Evolutionary conservation across 2,888 invertebrate genomes (phyloP).

Genomic region (Eilema depressum): DNA sequence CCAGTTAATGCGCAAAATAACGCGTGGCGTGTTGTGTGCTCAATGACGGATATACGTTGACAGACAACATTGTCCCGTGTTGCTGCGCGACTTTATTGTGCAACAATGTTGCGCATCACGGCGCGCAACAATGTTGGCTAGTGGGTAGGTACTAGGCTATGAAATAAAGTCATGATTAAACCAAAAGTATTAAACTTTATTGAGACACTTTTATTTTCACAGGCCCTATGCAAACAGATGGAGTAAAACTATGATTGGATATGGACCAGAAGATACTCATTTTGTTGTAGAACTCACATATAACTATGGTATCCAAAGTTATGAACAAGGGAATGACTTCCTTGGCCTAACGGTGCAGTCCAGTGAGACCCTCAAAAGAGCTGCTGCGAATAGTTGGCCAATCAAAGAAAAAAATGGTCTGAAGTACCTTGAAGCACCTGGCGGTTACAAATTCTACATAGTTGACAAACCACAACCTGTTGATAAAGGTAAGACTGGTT

Average conservation of each 20-base stretch:
- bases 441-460: conserved; percentile 96
- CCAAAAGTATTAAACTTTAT: no score
- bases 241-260: conserved; percentile 99
- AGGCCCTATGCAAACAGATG: conserved; percentile 99
- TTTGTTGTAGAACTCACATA: conserved; percentile 99
- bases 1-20: no score
- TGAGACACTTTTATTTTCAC: conserved; percentile 48
- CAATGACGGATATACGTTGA: no score
- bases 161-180: no score
- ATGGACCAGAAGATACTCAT: conserved; percentile 97
- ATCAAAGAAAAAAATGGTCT: conserved; percentile 88
- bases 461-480: conserved; percentile 90
- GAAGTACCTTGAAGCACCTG: conserved; percentile 93
- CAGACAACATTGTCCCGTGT: no score
- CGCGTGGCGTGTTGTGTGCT: no score
- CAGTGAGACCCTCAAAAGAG: conserved; percentile 91
- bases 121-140: no score
- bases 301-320: conserved; percentile 96
- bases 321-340: conserved; percentile 97
- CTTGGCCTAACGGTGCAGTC: conserved; percentile 94
- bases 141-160: no score
- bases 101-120: no score
- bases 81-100: no score
- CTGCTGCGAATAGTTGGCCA: conserved; percentile 91
- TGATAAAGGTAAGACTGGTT: conserved; percentile 87